Base-by-base conservation (phyloP, 2,797 vertebrate genomes). In the Orestias chungarensis region DNA sequence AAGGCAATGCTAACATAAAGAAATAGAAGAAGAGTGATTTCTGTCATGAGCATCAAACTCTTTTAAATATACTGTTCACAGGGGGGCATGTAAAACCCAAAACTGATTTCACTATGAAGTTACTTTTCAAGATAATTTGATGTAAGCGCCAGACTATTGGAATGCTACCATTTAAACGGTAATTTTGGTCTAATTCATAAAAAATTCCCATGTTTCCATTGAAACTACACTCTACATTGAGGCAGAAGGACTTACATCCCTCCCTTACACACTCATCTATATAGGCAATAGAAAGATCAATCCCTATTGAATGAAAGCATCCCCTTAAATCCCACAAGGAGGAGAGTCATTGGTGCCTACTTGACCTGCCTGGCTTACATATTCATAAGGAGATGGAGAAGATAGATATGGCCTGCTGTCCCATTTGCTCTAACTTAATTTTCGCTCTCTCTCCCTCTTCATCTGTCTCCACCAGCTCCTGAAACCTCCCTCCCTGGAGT, bases 321-420 rank as follows among this genome's bases (percentile, higher is more conserved):
- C 82, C 64, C 70, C 68, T 83, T 57, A 65, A 87, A 85, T 78
- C 77, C 78, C 81, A 54, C 79, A 35, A 83, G 88, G 85, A 84
- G 72, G 79, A 81, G 83, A 88, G 82, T 87, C 85, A 89, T 74
- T 86, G 88, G 91, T 89, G 90, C 83, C 90, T 90, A 86, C 90
- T 93, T 93, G 89, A 94, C 92, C 92, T 85, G 82, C 80, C 80
- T 81, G 76, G 76, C 91, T 92, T 93, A 82, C 92, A 93, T 94
- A 95, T 94, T 93, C 91, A 94, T 93, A 82, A 91, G 85, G 79
- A 83, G 68, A 85, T 70, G 80, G 87, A 87, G 85, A 83, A 84
- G 87, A 90, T 87, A 82, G 85, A 86, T 90, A 70, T 49, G 74
- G 79, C 75, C 75, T 46, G 47, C 87, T 87, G 86, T 87, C 85